Evolutionary conservation across 2,113 vertebrate genomes (phyloP).

Genomic region (Anarrhichthys ocellatus): DNA sequence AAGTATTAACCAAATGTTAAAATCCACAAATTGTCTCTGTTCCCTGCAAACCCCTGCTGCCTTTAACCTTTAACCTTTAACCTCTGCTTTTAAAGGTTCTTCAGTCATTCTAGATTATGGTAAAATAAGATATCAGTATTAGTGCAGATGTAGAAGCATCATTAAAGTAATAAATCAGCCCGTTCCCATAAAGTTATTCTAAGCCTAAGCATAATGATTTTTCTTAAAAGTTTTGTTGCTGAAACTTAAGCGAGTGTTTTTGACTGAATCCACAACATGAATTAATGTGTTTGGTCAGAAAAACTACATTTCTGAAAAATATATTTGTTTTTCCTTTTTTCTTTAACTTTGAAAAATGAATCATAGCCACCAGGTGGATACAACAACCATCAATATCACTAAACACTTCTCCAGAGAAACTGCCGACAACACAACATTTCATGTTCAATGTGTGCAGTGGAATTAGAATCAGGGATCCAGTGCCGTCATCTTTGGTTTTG

Average conservation of each 20-base stretch:
- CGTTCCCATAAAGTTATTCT: background rate
- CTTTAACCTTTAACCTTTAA: background rate
- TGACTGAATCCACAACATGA: background rate
- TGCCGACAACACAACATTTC: background rate
- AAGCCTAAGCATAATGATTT: background rate
- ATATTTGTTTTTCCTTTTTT: background rate
- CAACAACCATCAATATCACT: background rate
- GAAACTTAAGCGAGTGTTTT: no score
- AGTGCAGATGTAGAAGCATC: background rate
- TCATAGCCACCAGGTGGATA: background rate
- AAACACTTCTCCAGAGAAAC: background rate
- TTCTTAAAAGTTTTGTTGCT: background rate
- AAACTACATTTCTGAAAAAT: background rate
- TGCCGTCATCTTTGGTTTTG: background rate
- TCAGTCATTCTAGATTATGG: background rate
- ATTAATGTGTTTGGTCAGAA: background rate
- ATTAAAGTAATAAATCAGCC: background rate
- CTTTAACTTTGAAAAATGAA: background rate
- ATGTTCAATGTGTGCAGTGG: background rate
- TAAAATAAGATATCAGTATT: background rate
- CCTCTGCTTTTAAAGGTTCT: background rate
- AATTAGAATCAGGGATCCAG: background rate
- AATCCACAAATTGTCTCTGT: background rate
- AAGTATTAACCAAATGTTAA: constrained; percentile 41
- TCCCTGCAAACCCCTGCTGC: constrained; percentile 5